These are phyloP conservation scores for Oreotrochilus melanogaster DNA, from an alignment of 2,113 vertebrate genomes.

Conservation along the genomic window DNA sequence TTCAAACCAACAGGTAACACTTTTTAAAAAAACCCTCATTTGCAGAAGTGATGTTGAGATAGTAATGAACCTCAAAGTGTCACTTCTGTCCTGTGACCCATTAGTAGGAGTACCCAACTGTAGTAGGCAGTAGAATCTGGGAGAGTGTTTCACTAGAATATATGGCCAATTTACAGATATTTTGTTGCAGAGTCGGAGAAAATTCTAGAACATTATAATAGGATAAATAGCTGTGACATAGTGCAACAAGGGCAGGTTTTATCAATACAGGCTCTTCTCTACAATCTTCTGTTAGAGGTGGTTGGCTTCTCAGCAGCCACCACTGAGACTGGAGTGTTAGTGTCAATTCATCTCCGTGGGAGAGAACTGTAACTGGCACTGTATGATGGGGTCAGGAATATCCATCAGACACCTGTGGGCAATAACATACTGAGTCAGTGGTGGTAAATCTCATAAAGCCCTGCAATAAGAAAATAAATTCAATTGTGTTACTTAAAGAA, in stretches of 20 bases:
- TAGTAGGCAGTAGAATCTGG: background rate
- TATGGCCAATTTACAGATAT: background rate
- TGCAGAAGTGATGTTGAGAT: background rate
- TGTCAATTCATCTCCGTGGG: background rate
- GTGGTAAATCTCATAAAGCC: background rate
- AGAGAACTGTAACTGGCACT: background rate
- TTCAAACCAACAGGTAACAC: slow-evolving; percentile 93
- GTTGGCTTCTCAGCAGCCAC: background rate
- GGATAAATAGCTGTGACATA: background rate
- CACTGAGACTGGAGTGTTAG: background rate
- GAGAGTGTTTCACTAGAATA: background rate
- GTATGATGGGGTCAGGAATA: background rate
- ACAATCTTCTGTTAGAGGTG: background rate
- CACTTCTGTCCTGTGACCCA: background rate
- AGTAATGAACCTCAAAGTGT: background rate
- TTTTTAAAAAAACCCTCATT: background rate
- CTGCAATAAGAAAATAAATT: background rate
- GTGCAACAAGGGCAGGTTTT: background rate
- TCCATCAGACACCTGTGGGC: background rate
- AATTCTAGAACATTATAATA: background rate
- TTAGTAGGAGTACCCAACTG: background rate
- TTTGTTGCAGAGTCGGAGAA: background rate
- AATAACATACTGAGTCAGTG: background rate
- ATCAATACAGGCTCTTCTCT: background rate
- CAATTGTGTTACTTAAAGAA: background rate